These are phyloP conservation scores for Cyclargus thomasi DNA, from an alignment of 1,140 invertebrate genomes.

Conservation along the genomic window DNA sequence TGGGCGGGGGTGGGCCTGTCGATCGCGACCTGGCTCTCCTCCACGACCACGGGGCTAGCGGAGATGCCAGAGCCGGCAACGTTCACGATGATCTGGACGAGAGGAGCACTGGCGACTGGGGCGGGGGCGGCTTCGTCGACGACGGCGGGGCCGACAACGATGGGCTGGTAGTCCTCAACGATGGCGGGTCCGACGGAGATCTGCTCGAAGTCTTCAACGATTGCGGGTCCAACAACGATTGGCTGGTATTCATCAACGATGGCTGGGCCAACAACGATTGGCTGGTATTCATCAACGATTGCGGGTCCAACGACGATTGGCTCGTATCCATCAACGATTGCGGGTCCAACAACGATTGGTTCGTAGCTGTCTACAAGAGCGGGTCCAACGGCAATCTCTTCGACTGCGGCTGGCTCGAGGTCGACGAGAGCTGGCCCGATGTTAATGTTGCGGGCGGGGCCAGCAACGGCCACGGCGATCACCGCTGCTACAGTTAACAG, in stretches of 20 bases:
- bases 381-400: conserved; percentile 23
- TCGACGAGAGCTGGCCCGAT: conserved; percentile 14
- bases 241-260: neutral
- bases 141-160: conserved; percentile 23
- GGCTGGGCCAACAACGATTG: neutral
- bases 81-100: conserved; percentile 18
- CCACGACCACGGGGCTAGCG: conserved; percentile 13
- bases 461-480: conserved; percentile 41
- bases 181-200: conserved; percentile 20
- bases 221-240: conserved; percentile 15
- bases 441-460: conserved; percentile 14
- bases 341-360: conserved; percentile 6
- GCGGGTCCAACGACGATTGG: neutral
- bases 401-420: conserved; percentile 14
- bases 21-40: neutral
- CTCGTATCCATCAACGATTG: neutral
- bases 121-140: conserved; percentile 9
- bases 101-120: conserved; percentile 21
- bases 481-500: conserved; percentile 30
- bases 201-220: conserved; percentile 7
- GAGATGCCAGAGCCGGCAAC: neutral
- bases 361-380: conserved; percentile 3
- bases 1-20: neutral
- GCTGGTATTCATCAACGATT: neutral
- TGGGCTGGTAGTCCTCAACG: conserved; percentile 6